Percentiles rank a stretch among this genome's conserved stretches.
Conservation (phyloP, 1,140 invertebrate genomes). For the Anastrepha obliqua region DNA sequence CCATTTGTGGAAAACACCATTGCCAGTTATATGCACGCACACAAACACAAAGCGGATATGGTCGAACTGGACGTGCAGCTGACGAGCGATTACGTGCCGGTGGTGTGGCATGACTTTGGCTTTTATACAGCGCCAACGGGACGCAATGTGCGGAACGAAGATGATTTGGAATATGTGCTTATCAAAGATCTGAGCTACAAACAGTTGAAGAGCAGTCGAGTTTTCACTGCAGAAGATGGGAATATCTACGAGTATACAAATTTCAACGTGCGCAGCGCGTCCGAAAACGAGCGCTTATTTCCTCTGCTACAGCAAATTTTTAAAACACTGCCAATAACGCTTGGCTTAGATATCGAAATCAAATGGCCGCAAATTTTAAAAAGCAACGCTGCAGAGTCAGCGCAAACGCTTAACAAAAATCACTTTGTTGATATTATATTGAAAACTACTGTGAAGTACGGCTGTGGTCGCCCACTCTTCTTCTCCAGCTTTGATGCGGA, state of each 20-base stretch:
- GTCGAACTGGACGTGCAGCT: slow-evolving; percentile 97
- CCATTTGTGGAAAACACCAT: slow-evolving; percentile 92
- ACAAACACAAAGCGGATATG: slow-evolving; percentile 90
- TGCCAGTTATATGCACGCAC: slow-evolving; percentile 90
- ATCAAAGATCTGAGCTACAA: slow-evolving; percentile 92
- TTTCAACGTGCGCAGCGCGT: slow-evolving; percentile 61
- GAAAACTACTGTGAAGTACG: slow-evolving; percentile 84
- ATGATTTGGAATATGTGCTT: slow-evolving; percentile 89
- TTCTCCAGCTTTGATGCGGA: slow-evolving; percentile 97
- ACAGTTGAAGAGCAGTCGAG: slow-evolving; percentile 87
- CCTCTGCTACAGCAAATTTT: slow-evolving; percentile 88
- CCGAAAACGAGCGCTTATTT: slow-evolving; percentile 90
- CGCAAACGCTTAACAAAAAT: slow-evolving; percentile 92
- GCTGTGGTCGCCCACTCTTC: slow-evolving; percentile 86
- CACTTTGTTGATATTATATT: slow-evolving; percentile 86
- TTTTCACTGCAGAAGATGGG: slow-evolving; percentile 64
- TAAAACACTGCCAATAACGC: slow-evolving; percentile 83
- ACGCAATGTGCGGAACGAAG: slow-evolving; percentile 82
- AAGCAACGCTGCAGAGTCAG: slow-evolving; percentile 88
- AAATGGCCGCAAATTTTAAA: slow-evolving; percentile 93
- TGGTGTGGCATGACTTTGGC: slow-evolving; percentile 96
- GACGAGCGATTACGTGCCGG: slow-evolving; percentile 93
- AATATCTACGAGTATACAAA: slow-evolving; percentile 63
- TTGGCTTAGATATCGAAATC: slow-evolving; percentile 96
- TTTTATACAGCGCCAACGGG: slow-evolving; percentile 88